Base-by-base conservation (phyloP, 2,797 vertebrate species). In the Melanotaenia parkinsoni region DNA sequence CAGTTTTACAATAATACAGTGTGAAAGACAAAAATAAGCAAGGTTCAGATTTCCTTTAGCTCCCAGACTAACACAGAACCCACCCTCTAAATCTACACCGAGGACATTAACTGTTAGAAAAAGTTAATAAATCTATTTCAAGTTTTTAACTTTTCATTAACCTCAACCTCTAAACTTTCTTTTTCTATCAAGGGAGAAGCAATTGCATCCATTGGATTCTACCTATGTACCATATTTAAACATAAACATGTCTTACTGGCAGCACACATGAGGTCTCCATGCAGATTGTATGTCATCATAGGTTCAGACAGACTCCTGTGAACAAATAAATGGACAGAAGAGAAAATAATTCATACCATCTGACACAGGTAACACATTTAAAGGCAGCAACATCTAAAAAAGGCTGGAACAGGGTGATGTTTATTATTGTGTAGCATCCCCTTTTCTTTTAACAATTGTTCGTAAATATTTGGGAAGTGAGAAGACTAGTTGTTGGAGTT, bases 271-370 rank as follows among this genome's bases (percentile, higher is more conserved):
- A 99, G 94, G 75, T 98, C 95, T 88, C 95, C 94, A 92, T 99
- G 97, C 26, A 99, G 95, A 81, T 88, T 92, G 91, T 98, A 98
- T 5, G 98, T 99, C 98, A 99, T 99, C 79, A 99, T 91, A 3
- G 98, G 98, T 89, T 99, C 98, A 79, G 96, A 96, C 62, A 99
- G 95, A 90, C 96, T 99, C 95, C 98, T 99, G 94, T 78, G 20
- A 74, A 82, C 24, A 73, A 63, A 56, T 0, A 56, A 72, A 26
- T 78, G 63, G 86, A 75, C 58, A 72, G 58, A 50, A 58, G 22
- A 7, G 13, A 73, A 30, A 5, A 43, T 18, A 63, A 67, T 32
- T 69, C 43, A 59, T 22, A 38, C 63, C 50, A 73, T 63, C 28
- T 67, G 56, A 58, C 58, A 69, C 0, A 14, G 22, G 1, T 63